A percentile compares a stretch with the other conserved stretches of the same genome.
Evolutionary conservation across 2,797 vertebrate genomes (phyloP).

Genomic region (Podarcis lilfordi): DNA sequence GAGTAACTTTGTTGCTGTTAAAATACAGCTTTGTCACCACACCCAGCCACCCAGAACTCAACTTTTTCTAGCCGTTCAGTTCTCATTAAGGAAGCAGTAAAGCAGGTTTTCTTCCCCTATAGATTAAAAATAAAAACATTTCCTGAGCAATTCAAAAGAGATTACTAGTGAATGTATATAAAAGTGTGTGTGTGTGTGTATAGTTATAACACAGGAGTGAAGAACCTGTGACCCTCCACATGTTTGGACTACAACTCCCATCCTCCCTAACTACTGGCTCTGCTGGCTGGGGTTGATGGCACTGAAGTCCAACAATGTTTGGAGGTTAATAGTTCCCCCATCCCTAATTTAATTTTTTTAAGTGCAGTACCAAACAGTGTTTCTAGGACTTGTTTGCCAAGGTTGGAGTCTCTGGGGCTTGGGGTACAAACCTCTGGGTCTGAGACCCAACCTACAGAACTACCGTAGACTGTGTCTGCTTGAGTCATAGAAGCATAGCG

Average conservation of each 20-base stretch:
- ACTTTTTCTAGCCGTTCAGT: conserved; percentile 13
- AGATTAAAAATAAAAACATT: neutral
- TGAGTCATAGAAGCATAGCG: neutral
- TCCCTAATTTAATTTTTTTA: fast-evolving
- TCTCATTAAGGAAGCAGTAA: neutral
- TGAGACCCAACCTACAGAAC: neutral
- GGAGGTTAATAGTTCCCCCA: too few relatives aligned
- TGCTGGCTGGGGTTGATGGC: too few relatives aligned
- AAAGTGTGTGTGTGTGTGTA: neutral
- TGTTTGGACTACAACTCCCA: too few relatives aligned
- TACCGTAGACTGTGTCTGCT: neutral
- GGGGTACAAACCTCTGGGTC: neutral
- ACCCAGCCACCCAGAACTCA: neutral
- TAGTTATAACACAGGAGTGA: neutral
- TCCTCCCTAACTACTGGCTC: too few relatives aligned
- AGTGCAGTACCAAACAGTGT: neutral
- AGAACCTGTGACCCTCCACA: too few relatives aligned
- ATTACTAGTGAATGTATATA: neutral
- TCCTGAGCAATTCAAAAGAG: neutral
- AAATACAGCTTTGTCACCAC: conserved; percentile 14
- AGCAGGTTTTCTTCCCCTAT: neutral
- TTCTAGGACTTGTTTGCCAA: neutral
- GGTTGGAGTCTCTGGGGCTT: neutral
- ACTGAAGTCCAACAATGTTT: too few relatives aligned
- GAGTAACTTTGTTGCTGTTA: conserved; percentile 28